These are phyloP conservation scores for Poeciliopsis turneri DNA, from an alignment of 2,797 vertebrate genomes.

Conservation along the genomic window DNA sequence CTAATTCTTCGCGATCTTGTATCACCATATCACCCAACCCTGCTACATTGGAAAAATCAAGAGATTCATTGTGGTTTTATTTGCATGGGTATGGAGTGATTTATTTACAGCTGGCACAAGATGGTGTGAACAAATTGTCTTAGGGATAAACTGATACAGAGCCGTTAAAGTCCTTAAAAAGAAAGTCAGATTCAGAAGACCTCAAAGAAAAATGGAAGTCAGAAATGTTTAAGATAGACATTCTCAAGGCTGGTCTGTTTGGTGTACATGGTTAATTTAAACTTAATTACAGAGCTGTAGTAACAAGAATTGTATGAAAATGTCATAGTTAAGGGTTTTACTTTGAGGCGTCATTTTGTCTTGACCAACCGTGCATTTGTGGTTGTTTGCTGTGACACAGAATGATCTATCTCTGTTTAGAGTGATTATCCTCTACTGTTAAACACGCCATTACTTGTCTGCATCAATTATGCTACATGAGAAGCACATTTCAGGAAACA, in stretches of 20 bases:
- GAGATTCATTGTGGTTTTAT: not conserved
- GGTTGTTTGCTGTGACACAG: slow-evolving; percentile 24
- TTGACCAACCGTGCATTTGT: not conserved
- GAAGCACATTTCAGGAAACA: slow-evolving; percentile 33
- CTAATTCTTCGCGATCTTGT: not conserved
- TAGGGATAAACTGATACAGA: not conserved
- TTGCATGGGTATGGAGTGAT: not conserved
- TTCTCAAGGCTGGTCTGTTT: not conserved
- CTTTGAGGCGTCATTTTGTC: not conserved
- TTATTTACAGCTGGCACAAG: not conserved
- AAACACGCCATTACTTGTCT: slow-evolving; percentile 48
- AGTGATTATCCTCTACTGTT: slow-evolving; percentile 40
- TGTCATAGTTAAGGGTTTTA: slow-evolving; percentile 1
- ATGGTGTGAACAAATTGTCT: slow-evolving; percentile 1
- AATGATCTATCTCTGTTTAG: slow-evolving; percentile 31
- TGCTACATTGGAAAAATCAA: not conserved
- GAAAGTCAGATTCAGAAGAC: not conserved
- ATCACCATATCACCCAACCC: not conserved
- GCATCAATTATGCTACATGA: slow-evolving; percentile 43
- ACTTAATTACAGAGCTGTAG: not conserved
- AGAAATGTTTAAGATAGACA: too few species aligned
- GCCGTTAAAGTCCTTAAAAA: not conserved
- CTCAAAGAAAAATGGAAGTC: not conserved
- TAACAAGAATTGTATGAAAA: not conserved
- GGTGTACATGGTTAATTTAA: not conserved